Evolutionary conservation across 2,113 vertebrate genomes (phyloP), one percentile per base, ranked within the genome.

Genomic region (Lanius ludovicianus): DNA sequence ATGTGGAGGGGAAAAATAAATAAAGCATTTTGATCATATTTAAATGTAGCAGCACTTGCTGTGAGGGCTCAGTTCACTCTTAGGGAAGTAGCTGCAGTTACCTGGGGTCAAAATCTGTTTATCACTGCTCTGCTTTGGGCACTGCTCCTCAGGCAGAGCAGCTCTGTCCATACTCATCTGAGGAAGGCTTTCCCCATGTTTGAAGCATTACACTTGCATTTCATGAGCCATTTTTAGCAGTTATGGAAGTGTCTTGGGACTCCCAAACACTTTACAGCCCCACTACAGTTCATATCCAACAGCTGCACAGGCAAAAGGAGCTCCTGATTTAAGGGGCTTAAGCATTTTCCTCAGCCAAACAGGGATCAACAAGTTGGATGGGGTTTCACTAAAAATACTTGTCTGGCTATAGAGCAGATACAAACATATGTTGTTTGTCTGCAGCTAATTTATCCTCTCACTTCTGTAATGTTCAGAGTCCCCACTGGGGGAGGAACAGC

Each of bases 381-480:
- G 59, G 42, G 60, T 89, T 96, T 89, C 83, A 71, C 83, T 53
- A 76, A 86, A 94, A 93, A 94, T 78, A 94, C 56, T 84, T 27
- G 33, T 81, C 88, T 92, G 28, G 5, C 68, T 89, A 22, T 68
- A 68, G 52, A 86, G 47, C 76, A 87, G 83, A 88, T 87, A 88
- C 33, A 75, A 93, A 89, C 95, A 97, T 81, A 94, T 94, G 96
- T 84, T 95, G 93, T 96, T 93, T 93, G 92, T 96, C 96, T 96
- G 87, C 88, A 87, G 64, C 76, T 95, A 79, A 96, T 97, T 96
- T 93, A 93, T 91, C 52, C 33, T 67, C 68, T 28, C 75, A n/a
- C 65, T 87, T 79, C 70, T 55, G 71, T 39, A 77, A 71, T 13
- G 30, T 55, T 89, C 33, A 28, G 5, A n/a, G 70, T 16, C 24